phyloP scores from a whole-genome alignment of 35 echinoderm and acorn worm genomes.

The Chiridota heheva region DNA sequence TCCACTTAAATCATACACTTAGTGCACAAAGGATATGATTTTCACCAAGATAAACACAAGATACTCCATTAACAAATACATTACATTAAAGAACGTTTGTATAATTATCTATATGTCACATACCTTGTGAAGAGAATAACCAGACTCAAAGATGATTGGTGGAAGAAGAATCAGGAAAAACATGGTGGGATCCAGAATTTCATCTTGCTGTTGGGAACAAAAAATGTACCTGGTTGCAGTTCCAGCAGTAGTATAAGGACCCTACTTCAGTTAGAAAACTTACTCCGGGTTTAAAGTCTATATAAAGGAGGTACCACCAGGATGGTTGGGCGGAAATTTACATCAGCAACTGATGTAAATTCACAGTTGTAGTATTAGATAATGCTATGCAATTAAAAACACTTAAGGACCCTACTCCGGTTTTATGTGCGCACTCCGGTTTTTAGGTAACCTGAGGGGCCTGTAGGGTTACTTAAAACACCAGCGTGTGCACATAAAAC shows the following conservation, averaged over 20 bases:
- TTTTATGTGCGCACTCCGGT: too few relatives aligned
- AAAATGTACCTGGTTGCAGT: too few relatives aligned
- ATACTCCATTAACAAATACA: not conserved
- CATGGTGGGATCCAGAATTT: conserved; percentile 88
- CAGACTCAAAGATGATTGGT: conserved; percentile 97
- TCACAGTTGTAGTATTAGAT: too few relatives aligned
- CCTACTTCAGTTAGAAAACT: not conserved
- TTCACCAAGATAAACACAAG: not conserved
- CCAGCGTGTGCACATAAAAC: too few relatives aligned
- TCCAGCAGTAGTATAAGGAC: not conserved
- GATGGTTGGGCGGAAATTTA: too few relatives aligned
- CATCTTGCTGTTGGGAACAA: conserved; percentile 75
- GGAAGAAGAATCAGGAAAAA: conserved; percentile 89
- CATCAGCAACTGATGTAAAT: too few relatives aligned
- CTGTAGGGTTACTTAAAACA: not conserved
- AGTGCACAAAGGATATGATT: not conserved
- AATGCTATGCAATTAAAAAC: too few relatives aligned
- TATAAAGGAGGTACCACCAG: too few relatives aligned
- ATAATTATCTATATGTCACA: not conserved
- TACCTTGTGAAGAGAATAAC: conserved; percentile 98
- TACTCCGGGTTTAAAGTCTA: too few relatives aligned
- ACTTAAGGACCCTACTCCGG: too few relatives aligned
- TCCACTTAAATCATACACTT: too few relatives aligned
- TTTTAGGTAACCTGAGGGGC: too few relatives aligned
- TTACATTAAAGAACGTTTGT: not conserved